These are phyloP conservation scores for Philereme transversata DNA, from an alignment of 2,888 invertebrate genomes.

Conservation along the genomic window DNA sequence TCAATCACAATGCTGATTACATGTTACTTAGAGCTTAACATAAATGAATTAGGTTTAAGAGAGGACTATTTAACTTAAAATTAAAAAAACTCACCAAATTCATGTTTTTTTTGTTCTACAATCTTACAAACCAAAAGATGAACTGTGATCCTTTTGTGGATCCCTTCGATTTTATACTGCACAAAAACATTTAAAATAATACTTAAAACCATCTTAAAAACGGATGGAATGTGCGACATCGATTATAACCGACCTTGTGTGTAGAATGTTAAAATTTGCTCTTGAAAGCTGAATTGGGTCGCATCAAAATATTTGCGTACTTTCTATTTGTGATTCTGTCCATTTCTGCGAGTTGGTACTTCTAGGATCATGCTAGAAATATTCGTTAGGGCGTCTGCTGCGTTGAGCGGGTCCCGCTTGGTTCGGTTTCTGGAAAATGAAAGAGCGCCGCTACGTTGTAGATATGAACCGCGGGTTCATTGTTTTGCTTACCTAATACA, in stretches of 20 bases:
- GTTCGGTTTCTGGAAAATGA: too few species aligned
- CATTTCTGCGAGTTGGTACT: too few species aligned
- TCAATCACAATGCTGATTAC: too few species aligned
- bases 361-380: too few species aligned
- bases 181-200: constrained; percentile 46
- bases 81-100: constrained; percentile 53
- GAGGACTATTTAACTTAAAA: too few species aligned
- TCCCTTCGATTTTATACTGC: constrained; percentile 59
- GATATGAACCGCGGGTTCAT: too few species aligned
- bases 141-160: constrained; percentile 52
- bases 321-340: constrained; percentile 39
- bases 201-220: constrained; percentile 37
- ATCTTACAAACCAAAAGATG: constrained; percentile 37
- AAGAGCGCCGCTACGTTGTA: too few species aligned
- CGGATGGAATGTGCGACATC: constrained; percentile 52
- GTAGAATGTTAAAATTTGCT: constrained; percentile 43
- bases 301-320: constrained; percentile 16
- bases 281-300: constrained; percentile 31
- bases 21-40: neutral
- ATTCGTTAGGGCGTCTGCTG: too few species aligned
- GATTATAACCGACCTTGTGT: constrained; percentile 52
- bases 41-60: too few species aligned
- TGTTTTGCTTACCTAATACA: too few species aligned
- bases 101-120: constrained; percentile 46
- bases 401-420: too few species aligned